phyloP scores from a whole-genome alignment of 2,888 invertebrate species.

The Sesia bembeciformis region DNA sequence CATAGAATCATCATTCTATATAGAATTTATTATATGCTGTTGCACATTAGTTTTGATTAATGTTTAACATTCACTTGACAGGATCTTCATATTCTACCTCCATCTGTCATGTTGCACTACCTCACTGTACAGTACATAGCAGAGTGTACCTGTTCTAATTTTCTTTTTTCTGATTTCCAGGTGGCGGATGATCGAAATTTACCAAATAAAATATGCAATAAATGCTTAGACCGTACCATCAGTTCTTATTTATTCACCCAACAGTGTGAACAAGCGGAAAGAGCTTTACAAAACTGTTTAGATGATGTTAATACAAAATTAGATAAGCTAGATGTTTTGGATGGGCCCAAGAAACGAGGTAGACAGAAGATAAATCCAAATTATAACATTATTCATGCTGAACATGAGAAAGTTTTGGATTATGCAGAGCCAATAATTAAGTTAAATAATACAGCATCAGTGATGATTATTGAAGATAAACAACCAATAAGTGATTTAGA shows the following conservation, averaged over 20 bases:
- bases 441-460: slow-evolving; percentile 32
- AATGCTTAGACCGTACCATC: slow-evolving; percentile 42
- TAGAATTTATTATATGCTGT: too few species aligned
- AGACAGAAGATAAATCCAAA: slow-evolving; percentile 48
- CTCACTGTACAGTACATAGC: too few species aligned
- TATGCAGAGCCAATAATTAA: slow-evolving; percentile 54
- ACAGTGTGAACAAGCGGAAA: slow-evolving; percentile 49
- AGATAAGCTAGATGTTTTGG: slow-evolving; percentile 49
- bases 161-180: slow-evolving; percentile 28
- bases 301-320: slow-evolving; percentile 52
- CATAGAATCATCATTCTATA: too few species aligned
- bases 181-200: slow-evolving; percentile 36
- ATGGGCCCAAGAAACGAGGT: slow-evolving; percentile 40
- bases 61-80: too few species aligned
- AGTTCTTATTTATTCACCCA: slow-evolving; percentile 52
- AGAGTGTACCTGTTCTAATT: too few species aligned
- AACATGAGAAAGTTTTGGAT: slow-evolving; percentile 42
- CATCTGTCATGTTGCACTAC: too few species aligned
- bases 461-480: slow-evolving; percentile 16
- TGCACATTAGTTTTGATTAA: too few species aligned
- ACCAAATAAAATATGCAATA: slow-evolving; percentile 50
- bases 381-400: slow-evolving; percentile 32
- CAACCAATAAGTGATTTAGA: slow-evolving; percentile 31
- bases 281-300: slow-evolving; percentile 52
- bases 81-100: too few species aligned